Base-by-base conservation (phyloP, 2,888 invertebrate species). In the Ferrisia virgata region DNA sequence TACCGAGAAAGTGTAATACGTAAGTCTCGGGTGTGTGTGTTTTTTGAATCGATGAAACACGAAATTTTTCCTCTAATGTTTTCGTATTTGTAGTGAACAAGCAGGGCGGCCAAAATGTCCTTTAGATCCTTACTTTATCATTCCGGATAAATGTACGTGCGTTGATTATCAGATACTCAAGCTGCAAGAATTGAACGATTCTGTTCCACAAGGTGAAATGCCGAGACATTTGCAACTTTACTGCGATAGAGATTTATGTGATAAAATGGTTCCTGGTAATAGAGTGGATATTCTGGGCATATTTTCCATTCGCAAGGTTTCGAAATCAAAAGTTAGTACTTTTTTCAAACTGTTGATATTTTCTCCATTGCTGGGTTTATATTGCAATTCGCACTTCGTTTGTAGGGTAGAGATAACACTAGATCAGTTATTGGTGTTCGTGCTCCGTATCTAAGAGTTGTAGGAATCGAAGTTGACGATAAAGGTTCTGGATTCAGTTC, bases 141-240 rank as follows among this genome's bases (percentile, higher is more conserved):
- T 99, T 89, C 98, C 99, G 18, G 99, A 99, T 88, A 98, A 97
- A 89, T 99, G 99, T 89, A 92, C 93, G 86, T 99, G 99, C 89
- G 96, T 99, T 31, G 99, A 99, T 90, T 99, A 96, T 88, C 99
- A 99, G 92, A 94, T 95, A 0, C 89, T 99, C n/a, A 99, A 98
- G 89, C 89, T 99, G 13, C 99, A 99, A 91, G 99, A 99, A 89
- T 90, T 96, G 25, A 97, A 98, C 0, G 99, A 99, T 88, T 93
- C 92, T 86, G 94, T 96, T 85, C 97, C 97, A 0, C 97, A 98
- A 88, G 99, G 99, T 76, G 99, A 99, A 90, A 95, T 99, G 91
- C 99, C 99, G 0, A 92, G 99, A 0, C 99, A 99, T 89, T 90
- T 99, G 87, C 95, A 96, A 86, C 91, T 99, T 6, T 99, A 96